Evolutionary conservation across 2,888 invertebrate species (phyloP), one percentile per base, ranked within the genome.

Genomic region (Drosophila aldrichi): DNA sequence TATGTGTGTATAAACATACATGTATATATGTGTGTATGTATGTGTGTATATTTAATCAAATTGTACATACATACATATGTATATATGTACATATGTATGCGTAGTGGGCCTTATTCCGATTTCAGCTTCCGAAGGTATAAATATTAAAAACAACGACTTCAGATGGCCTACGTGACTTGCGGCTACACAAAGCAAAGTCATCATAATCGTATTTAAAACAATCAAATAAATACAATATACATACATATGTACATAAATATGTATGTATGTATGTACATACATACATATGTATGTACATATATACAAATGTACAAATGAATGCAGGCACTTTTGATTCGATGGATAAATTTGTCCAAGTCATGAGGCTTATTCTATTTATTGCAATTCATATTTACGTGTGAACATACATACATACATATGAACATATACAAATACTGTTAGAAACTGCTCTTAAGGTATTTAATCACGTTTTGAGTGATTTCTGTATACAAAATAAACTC

Each of bases 131-230:
- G 6, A 18, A 38, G 18, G 29, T 29, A 29, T 29, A 29, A 6
- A 8, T 38, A 56, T 44, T 38, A 14, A 34, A 46, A 38, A 43
- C 49, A 48, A 36, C 43, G 36, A 29, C 56, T 55, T 67, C 44
- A 34, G 44, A 8, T 59, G 67, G 77, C 61, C 61, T 75, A 75
- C 74, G 77, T 75, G 74, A 75, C 74, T 51, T 46, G 29, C 22
- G 41, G 36, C 57, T 51, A 58, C 40, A 44, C 51, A n/a, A 65
- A 60, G 38, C 9, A 43, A 29, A 59, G 32, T 29, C 43, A 44
- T 40, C 36, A 25, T 43, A 70, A 64, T 52, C 16, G 34, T 32
- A 36, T 44, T 57, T 25, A n/a, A 67, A 41, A 51, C 16, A 48
- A 16, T 22, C 52, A 16, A 52, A 38, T n/a, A 29, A 5, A 10